Conservation (phyloP, 2,797 vertebrate genomes). For the Crenichthys baileyi region DNA sequence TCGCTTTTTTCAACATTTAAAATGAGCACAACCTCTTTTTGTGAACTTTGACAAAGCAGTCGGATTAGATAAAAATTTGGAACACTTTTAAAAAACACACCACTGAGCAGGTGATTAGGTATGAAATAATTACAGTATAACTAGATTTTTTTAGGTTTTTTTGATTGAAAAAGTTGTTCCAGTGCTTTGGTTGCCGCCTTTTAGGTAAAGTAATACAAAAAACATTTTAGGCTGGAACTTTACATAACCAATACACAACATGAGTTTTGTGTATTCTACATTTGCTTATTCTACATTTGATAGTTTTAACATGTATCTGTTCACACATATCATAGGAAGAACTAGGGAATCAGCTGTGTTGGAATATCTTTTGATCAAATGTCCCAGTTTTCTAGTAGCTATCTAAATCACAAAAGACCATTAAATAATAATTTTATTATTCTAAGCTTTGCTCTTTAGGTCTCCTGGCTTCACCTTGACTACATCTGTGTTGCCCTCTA, state of each 20-base stretch:
- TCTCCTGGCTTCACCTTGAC: background rate
- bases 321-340: background rate
- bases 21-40: conserved; percentile 38
- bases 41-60: conserved; percentile 29
- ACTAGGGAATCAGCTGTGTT: background rate
- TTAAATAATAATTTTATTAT: conserved; percentile 2
- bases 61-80: conserved; percentile 35
- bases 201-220: conserved; percentile 6
- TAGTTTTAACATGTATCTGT: too few relatives aligned
- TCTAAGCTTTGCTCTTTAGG: background rate
- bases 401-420: background rate
- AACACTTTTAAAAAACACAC: conserved; percentile 2
- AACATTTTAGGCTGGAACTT: background rate
- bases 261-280: background rate
- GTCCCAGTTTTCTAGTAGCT: background rate
- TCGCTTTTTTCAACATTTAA: conserved; percentile 64
- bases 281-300: background rate
- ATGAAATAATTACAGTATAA: background rate
- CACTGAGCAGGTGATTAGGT: background rate
- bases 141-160: background rate
- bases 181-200: background rate
- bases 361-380: conserved; percentile 3
- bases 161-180: background rate
- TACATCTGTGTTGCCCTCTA: conserved; percentile 70
- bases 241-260: background rate